phyloP scores from a whole-genome alignment of 2,797 vertebrate genomes.

The Pseudomugil tenellus region DNA sequence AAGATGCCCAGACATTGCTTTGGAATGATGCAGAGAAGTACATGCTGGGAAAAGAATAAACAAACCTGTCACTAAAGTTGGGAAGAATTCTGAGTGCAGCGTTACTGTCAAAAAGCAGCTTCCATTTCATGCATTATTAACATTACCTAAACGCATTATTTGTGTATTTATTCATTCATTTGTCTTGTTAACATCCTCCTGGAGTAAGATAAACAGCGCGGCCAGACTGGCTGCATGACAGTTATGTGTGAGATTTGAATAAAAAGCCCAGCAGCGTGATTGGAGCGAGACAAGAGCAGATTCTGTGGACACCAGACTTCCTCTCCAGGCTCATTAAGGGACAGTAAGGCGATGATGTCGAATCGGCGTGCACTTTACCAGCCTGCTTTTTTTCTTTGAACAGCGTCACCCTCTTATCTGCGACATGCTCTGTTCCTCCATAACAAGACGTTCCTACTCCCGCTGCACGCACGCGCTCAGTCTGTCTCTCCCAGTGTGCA shows the following conservation, averaged over 20 bases:
- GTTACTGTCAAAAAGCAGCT: conserved; percentile 74
- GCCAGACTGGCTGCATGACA: conserved; percentile 76
- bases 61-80: conserved; percentile 75
- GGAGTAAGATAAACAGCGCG: conserved; percentile 78
- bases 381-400: conserved; percentile 81
- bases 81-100: conserved; percentile 67
- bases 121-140: conserved; percentile 84
- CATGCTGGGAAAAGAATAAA: conserved; percentile 76
- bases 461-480: conserved; percentile 37
- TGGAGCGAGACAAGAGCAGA: conserved; percentile 77
- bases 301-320: conserved; percentile 72
- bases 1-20: conserved; percentile 48
- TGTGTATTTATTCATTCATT: conserved; percentile 85
- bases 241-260: conserved; percentile 79
- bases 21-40: conserved; percentile 59
- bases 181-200: conserved; percentile 82
- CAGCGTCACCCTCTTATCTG: conserved; percentile 81
- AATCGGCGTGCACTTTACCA: conserved; percentile 77
- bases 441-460: conserved; percentile 78
- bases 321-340: conserved; percentile 85
- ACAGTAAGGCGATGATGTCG: conserved; percentile 80
- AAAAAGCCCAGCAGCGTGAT: conserved; percentile 76
- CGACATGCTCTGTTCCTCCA: conserved; percentile 83
- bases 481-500: conserved; percentile 48
- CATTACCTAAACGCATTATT: conserved; percentile 81